phyloP scores from a whole-genome alignment of 2,797 vertebrate species.

The Toxotes lorentzi region DNA sequence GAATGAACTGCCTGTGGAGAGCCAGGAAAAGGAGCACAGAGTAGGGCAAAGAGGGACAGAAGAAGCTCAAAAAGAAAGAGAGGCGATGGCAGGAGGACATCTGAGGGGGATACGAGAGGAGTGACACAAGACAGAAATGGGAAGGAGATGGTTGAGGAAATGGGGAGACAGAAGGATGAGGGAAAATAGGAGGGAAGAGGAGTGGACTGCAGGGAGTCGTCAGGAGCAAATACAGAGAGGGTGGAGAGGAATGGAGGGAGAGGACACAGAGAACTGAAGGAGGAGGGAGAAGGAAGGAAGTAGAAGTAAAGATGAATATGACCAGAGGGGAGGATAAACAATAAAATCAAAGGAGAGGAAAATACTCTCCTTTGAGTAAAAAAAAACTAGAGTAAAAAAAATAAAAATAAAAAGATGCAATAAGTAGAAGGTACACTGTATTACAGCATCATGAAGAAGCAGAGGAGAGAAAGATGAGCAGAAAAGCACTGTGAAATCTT shows the following conservation, averaged over 20 bases:
- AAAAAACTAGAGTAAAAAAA: background rate
- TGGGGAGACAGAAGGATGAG: background rate
- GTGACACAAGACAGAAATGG: background rate
- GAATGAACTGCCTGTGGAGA: slow-evolving; percentile 49
- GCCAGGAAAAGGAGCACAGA: slow-evolving; percentile 27
- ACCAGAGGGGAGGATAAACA: background rate
- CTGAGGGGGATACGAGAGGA: background rate
- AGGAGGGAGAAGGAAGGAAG: background rate
- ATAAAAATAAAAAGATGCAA: background rate
- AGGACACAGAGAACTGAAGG: background rate
- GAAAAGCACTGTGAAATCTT: background rate
- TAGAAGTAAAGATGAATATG: background rate
- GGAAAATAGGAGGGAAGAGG: background rate
- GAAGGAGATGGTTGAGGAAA: background rate
- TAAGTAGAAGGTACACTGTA: background rate
- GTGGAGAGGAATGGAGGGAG: background rate
- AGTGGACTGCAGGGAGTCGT: slow-evolving; percentile 5
- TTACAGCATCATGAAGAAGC: background rate
- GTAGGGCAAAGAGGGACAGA: slow-evolving; percentile 23
- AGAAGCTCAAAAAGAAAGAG: slow-evolving; percentile 21
- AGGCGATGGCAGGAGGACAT: slow-evolving; percentile 24
- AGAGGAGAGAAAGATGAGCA: background rate
- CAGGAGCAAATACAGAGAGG: background rate
- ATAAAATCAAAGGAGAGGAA: background rate
- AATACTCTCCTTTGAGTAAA: background rate